Evolutionary conservation across 1,140 invertebrate genomes (phyloP).

Genomic region (Paraescarpia echinospica): DNA sequence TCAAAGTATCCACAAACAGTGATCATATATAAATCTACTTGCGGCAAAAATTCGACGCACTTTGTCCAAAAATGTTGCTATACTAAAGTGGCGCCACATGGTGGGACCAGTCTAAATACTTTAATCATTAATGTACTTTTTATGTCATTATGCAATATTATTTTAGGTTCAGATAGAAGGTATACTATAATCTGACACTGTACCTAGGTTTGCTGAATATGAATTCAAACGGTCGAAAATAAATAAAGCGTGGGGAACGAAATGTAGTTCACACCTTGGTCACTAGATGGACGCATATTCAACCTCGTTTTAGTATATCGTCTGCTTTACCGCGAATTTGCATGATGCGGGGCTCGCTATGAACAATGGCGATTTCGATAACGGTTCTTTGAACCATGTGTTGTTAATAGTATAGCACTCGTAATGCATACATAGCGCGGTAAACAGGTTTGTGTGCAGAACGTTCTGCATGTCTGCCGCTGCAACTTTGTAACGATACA

Average conservation of each 20-base stretch:
- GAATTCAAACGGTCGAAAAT: background rate
- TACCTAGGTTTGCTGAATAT: background rate
- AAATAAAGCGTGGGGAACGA: background rate
- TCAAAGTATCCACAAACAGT: no score
- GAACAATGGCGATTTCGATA: background rate
- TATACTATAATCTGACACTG: no score
- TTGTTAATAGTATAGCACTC: background rate
- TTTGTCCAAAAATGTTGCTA: no score
- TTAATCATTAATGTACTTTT: no score
- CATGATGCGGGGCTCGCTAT: background rate
- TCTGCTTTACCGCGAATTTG: slow-evolving; percentile 4
- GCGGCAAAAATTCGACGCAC: no score
- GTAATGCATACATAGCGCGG: background rate
- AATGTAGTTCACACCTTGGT: background rate
- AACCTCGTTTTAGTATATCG: slow-evolving; percentile 1
- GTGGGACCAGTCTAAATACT: no score
- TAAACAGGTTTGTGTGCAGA: background rate
- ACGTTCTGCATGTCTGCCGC: background rate
- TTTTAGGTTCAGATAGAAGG: no score
- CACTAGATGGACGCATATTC: background rate
- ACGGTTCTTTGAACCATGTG: slow-evolving; percentile 4
- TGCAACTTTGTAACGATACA: background rate
- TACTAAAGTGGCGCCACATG: no score
- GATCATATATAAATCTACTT: no score
- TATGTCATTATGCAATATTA: no score